Percentiles rank a stretch among this genome's conserved stretches.
Conservation (phyloP, 64 coral and sea anemone species). For the Porites australiensis region DNA sequence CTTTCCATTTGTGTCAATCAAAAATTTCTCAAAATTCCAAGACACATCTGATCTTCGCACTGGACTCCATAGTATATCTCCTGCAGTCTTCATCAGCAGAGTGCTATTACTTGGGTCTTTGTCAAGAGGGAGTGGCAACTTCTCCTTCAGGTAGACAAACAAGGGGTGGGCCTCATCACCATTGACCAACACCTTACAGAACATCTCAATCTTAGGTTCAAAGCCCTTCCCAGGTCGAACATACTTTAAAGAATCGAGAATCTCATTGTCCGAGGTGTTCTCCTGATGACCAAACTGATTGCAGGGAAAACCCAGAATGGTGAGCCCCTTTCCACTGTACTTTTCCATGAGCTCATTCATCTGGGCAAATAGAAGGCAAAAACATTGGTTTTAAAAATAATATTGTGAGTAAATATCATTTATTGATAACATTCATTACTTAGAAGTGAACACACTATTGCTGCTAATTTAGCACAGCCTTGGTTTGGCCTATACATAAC, state of each 20-base stretch:
- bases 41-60: constrained; percentile 79
- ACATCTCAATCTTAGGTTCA: constrained; percentile 87
- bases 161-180: constrained; percentile 79
- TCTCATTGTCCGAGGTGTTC: constrained; percentile 83
- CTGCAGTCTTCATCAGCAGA: constrained; percentile 15
- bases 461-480: too few species aligned
- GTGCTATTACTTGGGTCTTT: constrained; percentile 15
- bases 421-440: too few species aligned
- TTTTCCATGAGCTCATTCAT: constrained; percentile 97
- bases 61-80: constrained; percentile 80
- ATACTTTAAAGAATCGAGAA: constrained; percentile 92
- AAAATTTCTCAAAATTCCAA: constrained; percentile 99
- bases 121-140: constrained; percentile 74
- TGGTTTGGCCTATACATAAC: too few species aligned
- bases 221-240: constrained; percentile 95
- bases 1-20: constrained; percentile 78
- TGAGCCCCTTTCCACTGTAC: constrained; percentile 83
- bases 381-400: neutral
- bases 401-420: too few species aligned
- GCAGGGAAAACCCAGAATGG: constrained; percentile 96
- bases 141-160: constrained; percentile 81
- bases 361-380: constrained; percentile 27
- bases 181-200: constrained; percentile 85
- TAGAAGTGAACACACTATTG: too few species aligned
- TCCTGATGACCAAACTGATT: constrained; percentile 99